Percentiles rank a stretch among this genome's conserved stretches.
Conservation (phyloP, 2,113 vertebrate genomes). For the Neoarius graeffei region DNA sequence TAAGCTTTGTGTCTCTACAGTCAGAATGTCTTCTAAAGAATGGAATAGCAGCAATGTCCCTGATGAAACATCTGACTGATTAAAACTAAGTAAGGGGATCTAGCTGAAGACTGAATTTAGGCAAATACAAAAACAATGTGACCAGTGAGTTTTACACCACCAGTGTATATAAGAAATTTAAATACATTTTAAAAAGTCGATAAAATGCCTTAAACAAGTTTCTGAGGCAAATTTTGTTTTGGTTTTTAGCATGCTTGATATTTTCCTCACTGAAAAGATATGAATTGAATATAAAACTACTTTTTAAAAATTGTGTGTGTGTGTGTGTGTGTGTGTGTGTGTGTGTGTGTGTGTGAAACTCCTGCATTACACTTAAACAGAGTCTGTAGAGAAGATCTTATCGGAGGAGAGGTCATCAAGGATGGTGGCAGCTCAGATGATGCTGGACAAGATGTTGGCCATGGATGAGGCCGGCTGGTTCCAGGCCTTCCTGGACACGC, state of each 20-base stretch:
- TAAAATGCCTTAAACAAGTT: not conserved
- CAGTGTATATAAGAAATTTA: not conserved
- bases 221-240: not conserved
- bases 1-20: not conserved
- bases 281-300: not conserved
- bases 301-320: not conserved
- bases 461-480: conserved; percentile 57
- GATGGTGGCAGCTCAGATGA: conserved; percentile 42
- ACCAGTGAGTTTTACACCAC: not conserved
- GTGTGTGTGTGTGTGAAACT: not conserved
- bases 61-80: not conserved
- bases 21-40: not conserved
- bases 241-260: not conserved
- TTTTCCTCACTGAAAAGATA: not conserved
- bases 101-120: no score
- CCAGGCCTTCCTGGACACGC: conserved; percentile 54
- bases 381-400: conserved; percentile 49
- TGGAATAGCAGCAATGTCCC: not conserved
- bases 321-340: not conserved
- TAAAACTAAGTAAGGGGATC: no score
- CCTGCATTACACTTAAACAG: conserved; percentile 24
- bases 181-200: not conserved
- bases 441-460: conserved; percentile 44
- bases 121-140: not conserved
- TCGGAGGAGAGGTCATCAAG: conserved; percentile 48